These are phyloP conservation scores for Sphyrna mokarran DNA, from an alignment of 2,113 vertebrate species.

Conservation along the genomic window DNA sequence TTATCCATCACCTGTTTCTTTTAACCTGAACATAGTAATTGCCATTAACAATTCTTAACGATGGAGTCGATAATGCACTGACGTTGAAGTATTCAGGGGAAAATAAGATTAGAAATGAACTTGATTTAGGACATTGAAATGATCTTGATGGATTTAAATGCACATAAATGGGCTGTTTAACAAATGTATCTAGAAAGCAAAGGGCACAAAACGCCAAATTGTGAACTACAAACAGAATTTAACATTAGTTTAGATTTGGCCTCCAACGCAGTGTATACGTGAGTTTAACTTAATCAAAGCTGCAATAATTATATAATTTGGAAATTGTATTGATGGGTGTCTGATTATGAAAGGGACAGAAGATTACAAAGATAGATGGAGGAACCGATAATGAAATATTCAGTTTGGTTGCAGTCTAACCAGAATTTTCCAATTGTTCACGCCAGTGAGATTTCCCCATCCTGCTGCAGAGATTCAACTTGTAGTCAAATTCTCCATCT, in stretches of 20 bases:
- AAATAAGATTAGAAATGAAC: constrained; percentile 3
- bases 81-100: background rate
- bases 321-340: background rate
- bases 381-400: background rate
- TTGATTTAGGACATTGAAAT: background rate
- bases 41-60: no score
- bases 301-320: background rate
- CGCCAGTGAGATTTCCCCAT: no score
- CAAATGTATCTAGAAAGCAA: background rate
- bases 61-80: no score
- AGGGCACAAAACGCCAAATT: background rate
- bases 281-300: background rate
- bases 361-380: background rate
- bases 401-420: background rate
- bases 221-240: background rate
- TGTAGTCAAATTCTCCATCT: no score
- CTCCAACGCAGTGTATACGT: background rate
- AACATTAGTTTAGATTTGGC: background rate
- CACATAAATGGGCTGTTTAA: background rate
- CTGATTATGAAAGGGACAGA: background rate
- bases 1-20: no score
- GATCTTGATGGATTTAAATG: background rate
- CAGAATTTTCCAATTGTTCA: no score
- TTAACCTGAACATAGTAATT: no score
- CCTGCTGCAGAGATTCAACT: no score